These are phyloP conservation scores for Epicauta chinensis DNA, from an alignment of 1,140 invertebrate species.

Conservation along the genomic window DNA sequence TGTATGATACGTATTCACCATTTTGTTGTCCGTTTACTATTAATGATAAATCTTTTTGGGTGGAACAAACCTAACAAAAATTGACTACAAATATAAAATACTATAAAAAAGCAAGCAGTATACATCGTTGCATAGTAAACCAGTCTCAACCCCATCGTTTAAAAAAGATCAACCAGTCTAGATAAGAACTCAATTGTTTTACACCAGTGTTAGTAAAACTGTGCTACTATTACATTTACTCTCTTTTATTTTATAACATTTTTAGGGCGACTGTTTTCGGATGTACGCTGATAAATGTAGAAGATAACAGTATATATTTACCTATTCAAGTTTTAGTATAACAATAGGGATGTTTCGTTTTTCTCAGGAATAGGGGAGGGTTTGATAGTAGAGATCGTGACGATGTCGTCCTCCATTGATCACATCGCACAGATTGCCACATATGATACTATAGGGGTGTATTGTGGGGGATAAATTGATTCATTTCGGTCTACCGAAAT, in stretches of 20 bases:
- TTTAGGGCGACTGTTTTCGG: slow-evolving; percentile 17
- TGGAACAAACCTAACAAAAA: no score
- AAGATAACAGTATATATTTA: slow-evolving; percentile 34
- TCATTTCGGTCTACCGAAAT: slow-evolving; percentile 40
- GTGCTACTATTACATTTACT: no score
- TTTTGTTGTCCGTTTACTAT: no score
- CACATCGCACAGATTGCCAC: slow-evolving; percentile 32
- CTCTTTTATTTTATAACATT: not conserved
- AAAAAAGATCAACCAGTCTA: slow-evolving; percentile 19
- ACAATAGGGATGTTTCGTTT: slow-evolving; percentile 41
- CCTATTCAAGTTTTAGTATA: slow-evolving; percentile 33
- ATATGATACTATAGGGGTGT: slow-evolving; percentile 26
- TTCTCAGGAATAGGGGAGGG: no score
- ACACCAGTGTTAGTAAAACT: slow-evolving; percentile 9
- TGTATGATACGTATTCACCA: no score
- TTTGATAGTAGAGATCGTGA: slow-evolving; percentile 23
- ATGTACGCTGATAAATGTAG: slow-evolving; percentile 41
- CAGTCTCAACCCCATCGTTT: no score
- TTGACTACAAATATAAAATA: no score
- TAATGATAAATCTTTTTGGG: no score
- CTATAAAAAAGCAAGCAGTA: no score
- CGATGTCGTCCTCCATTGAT: slow-evolving; percentile 37
- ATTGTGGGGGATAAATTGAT: slow-evolving; percentile 31
- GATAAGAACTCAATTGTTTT: slow-evolving; percentile 23
- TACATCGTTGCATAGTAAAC: no score